Base-by-base conservation (phyloP, 2,113 vertebrate genomes). In the Gambusia holbrooki region DNA sequence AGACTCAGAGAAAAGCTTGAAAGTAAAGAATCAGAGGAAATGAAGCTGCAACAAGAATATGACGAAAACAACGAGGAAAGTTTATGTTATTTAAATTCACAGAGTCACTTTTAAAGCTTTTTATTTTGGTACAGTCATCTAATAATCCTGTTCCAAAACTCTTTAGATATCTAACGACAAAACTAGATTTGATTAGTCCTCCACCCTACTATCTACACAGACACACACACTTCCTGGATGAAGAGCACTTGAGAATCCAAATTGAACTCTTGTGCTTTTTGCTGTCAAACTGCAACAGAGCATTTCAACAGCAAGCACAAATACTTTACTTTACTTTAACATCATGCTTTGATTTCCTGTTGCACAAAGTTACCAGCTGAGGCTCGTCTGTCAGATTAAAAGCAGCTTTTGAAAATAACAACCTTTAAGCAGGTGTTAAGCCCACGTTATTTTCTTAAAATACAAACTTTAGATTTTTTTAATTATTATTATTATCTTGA, bases 221-320 rank as follows among this genome's bases (percentile, higher is more conserved):
- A 42, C 40, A 42, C 40, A 42, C 40, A 42, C 40, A 63, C 74
- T 73, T 78, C 69, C 69, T 69, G 11, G 73, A 83, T 90, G 89
- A 74, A 94, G 93, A 82, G 92, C 89, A 86, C 93, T 94, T 88
- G 89, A 92, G 25, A 77, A 82, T 68, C 87, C 89, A 89, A 79
- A 89, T 79, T 86, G 86, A 90, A 86, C 86, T 92, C 88, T 83
- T 67, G 65, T 28, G 82, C 76, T 67, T 85, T 86, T 72, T 80
- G 66, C 83, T 72, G 87, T 78, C 71, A 77, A 80, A 84, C 75
- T 73, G 81, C 69, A 74, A 54, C 81, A 66, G 85, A 79, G 70
- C 77, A 48, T 67, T 87, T 83, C 62, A 73, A 54, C 58, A 81
- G 72, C 78, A 73, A 87, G 78, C 66, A 33, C 1, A 42, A 71